Evolutionary conservation across 2,888 invertebrate species (phyloP).

Genomic region (Cerceris ruficornis): DNA sequence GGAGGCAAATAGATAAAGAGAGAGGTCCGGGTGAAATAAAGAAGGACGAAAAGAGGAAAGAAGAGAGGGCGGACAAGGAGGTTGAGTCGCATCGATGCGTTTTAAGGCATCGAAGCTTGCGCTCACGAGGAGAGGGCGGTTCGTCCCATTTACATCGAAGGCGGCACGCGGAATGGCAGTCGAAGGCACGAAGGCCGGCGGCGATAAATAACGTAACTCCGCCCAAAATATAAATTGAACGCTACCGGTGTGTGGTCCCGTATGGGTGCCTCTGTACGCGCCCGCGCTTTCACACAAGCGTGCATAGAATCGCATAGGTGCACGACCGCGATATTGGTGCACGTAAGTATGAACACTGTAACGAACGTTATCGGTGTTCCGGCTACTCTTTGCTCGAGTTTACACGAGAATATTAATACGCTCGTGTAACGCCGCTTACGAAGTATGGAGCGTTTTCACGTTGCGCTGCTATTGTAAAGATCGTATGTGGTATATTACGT

Average conservation of each 20-base stretch:
- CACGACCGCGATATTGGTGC: neutral
- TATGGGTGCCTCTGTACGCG: slow-evolving; percentile 51
- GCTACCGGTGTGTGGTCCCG: slow-evolving; percentile 78
- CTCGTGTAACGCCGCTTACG: neutral
- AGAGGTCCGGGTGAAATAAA: slow-evolving; percentile 3
- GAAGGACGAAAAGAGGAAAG: neutral
- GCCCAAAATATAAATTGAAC: slow-evolving; percentile 79
- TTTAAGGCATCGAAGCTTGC: slow-evolving; percentile 48
- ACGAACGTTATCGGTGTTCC: neutral
- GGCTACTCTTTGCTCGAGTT: neutral
- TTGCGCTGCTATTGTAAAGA: neutral
- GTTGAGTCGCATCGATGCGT: slow-evolving; percentile 52
- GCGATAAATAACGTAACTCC: slow-evolving; percentile 77
- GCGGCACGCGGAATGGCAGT: slow-evolving; percentile 71
- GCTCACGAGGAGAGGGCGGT: slow-evolving; percentile 57
- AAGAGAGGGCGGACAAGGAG: slow-evolving; percentile 22
- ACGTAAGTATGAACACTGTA: no score
- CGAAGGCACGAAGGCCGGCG: slow-evolving; percentile 69
- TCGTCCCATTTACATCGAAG: slow-evolving; percentile 72
- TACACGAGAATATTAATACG: neutral
- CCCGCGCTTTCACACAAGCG: slow-evolving; percentile 31
- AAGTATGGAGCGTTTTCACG: neutral
- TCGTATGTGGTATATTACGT: neutral
- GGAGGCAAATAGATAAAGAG: slow-evolving; percentile 6
- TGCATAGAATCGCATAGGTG: neutral